Evolutionary conservation across 1,140 invertebrate genomes (phyloP).

Genomic region (Nasonia vitripennis): DNA sequence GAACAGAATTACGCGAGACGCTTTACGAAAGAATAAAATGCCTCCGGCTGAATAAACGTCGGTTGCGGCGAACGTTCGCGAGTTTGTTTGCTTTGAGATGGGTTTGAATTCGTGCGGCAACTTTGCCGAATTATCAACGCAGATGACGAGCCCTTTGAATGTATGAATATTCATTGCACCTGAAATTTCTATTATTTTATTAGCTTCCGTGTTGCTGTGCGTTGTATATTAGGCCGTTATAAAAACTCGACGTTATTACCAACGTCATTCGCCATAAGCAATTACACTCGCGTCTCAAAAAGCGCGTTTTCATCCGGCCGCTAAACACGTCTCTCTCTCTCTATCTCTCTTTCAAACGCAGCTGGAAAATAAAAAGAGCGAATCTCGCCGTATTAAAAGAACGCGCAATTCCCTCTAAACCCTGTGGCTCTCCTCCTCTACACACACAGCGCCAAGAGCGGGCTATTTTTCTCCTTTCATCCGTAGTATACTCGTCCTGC

Average conservation of each 20-base stretch:
- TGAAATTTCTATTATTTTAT: too few species aligned
- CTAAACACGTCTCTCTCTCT: too few species aligned
- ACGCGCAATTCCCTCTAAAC: not conserved
- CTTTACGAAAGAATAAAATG: too few species aligned
- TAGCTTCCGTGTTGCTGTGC: too few species aligned
- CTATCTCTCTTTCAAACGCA: not conserved
- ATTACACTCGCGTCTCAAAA: not conserved
- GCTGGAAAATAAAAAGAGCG: not conserved
- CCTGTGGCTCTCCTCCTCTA: not conserved
- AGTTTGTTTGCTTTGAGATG: not conserved
- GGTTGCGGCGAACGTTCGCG: not conserved
- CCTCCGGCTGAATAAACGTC: not conserved
- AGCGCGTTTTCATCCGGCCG: not conserved
- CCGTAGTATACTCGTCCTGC: constrained; percentile 5
- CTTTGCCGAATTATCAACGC: not conserved
- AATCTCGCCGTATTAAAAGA: not conserved
- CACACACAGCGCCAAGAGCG: not conserved
- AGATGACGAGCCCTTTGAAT: not conserved
- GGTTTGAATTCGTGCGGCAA: not conserved
- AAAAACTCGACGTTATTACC: too few species aligned
- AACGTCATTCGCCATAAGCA: not conserved
- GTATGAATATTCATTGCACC: not conserved
- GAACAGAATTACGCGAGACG: too few species aligned
- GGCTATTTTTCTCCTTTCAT: constrained; percentile 17
- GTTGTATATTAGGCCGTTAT: not conserved